These are phyloP conservation scores for Hymenopus coronatus DNA, from an alignment of 2,888 invertebrate genomes.

Conservation along the genomic window DNA sequence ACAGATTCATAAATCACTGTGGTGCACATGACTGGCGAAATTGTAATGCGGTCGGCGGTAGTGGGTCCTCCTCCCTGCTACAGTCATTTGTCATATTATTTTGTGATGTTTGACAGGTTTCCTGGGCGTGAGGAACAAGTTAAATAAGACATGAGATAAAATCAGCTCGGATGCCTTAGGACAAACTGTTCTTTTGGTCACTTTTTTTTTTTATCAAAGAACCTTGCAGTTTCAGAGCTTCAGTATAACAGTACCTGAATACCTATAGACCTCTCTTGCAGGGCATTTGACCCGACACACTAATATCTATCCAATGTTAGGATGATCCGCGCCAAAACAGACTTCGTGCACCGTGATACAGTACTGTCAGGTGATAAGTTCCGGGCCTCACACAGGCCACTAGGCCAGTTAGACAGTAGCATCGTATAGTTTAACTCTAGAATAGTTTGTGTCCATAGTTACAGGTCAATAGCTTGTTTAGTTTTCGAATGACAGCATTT, in stretches of 20 bases:
- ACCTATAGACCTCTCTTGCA: too few species aligned
- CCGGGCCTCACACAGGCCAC: too few species aligned
- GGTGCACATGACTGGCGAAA: not conserved
- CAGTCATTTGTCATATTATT: conserved; percentile 26
- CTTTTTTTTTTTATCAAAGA: not conserved
- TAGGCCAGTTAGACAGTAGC: too few species aligned
- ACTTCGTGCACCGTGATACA: too few species aligned
- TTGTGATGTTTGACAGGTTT: conserved; percentile 20
- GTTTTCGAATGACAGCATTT: too few species aligned
- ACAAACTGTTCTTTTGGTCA: not conserved
- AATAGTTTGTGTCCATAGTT: too few species aligned
- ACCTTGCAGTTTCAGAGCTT: not conserved
- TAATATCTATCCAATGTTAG: too few species aligned
- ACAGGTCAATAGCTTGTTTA: too few species aligned
- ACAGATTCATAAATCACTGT: not conserved
- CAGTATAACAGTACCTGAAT: not conserved
- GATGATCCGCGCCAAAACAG: too few species aligned
- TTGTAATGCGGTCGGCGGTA: not conserved
- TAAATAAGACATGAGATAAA: conserved; percentile 7
- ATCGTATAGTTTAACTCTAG: too few species aligned
- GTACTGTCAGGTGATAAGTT: too few species aligned
- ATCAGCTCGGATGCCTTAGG: not conserved
- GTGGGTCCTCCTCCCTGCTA: not conserved
- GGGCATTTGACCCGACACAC: too few species aligned
- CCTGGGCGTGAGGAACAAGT: not conserved